A percentile compares a stretch with the other conserved stretches of the same genome.
Conservation (phyloP, 2,113 vertebrate species). For the Mugil cephalus region DNA sequence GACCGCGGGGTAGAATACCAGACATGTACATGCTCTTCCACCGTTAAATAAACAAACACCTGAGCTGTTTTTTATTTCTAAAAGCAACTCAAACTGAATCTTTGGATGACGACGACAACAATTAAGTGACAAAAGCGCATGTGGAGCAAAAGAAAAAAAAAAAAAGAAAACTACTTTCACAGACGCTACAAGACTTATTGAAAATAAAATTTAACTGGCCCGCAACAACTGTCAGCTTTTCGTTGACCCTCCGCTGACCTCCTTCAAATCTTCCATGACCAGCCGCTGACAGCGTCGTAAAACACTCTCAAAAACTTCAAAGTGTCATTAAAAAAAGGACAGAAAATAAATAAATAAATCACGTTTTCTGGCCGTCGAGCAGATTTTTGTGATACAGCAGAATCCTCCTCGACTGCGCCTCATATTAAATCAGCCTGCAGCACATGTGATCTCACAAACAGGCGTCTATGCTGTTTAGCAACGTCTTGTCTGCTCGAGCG, state of each 20-base stretch:
- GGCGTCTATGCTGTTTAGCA: slow-evolving; percentile 39
- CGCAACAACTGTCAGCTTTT: neutral
- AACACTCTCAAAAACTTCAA: slow-evolving; percentile 11
- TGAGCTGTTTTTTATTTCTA: neutral
- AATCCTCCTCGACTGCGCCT: slow-evolving; percentile 10
- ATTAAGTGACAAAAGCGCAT: neutral
- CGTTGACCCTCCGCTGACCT: slow-evolving; percentile 8
- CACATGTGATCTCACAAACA: slow-evolving; percentile 39
- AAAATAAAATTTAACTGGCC: neutral
- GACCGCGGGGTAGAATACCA: slow-evolving; percentile 18
- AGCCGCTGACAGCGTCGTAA: neutral
- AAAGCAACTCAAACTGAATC: neutral
- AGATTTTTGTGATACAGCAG: slow-evolving; percentile 21
- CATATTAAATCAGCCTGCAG: slow-evolving; percentile 41
- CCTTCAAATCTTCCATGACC: slow-evolving; percentile 1
- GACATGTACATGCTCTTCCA: no score
- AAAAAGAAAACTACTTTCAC: neutral
- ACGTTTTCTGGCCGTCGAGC: slow-evolving; percentile 12
- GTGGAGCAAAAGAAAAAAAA: neutral
- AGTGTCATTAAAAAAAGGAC: neutral
- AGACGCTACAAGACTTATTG: neutral
- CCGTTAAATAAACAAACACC: neutral
- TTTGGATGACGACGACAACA: no score
- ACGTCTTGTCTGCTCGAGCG: slow-evolving; percentile 27
- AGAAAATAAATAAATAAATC: slow-evolving; percentile 4